Base-by-base conservation (phyloP, 2,888 invertebrate species). In the Doris montereyensis region DNA sequence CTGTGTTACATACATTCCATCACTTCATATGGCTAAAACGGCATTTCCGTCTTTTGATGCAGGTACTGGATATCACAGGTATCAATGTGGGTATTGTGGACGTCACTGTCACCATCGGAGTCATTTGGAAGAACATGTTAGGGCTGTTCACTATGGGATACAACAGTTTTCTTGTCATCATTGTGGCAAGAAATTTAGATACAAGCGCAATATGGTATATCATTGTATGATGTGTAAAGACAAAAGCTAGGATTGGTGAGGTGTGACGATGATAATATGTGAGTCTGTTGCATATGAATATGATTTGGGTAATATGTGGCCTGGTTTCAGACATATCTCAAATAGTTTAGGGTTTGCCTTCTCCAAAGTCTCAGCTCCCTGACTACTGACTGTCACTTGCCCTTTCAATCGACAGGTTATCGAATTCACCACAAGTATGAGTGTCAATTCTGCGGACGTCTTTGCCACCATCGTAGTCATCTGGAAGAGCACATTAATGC, bases 121-220 rank as follows among this genome's bases (percentile, higher is more conserved):
- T 17, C 78, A 78, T 21, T 74, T 78, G 52, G 65, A 78, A 65
- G 77, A 77, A 77, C 77, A 77, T 58, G 60, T 77, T 35, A 34
- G 52, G 1, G 77, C 77, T n/a, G 77, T 77, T 57, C 77, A 77
- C 58, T 65, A 65, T 32, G 58, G 58, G 70, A 24, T 77, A 34
- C 57, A 57, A 70, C 68, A 68, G 32, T 77, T 70, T 70, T 30
- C 30, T 17, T 77, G 77, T 28, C 34, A 68, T 32, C 30, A 24
- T 4, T 77, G 77, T 77, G 70, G 65, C 32, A 68, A 58, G 30
- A 24, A 30, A 24, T 77, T 77, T 77, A 70, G 68, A 65, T 77
- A 77, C 58, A 77, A 77, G 32, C 26, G 77, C 68, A 77, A 70
- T 32, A 58, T 77, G 57, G 58, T 77, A 32, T 52, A 35, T 76